Evolutionary conservation across 2,797 vertebrate species (phyloP).

Genomic region (Sebastes cheni): DNA sequence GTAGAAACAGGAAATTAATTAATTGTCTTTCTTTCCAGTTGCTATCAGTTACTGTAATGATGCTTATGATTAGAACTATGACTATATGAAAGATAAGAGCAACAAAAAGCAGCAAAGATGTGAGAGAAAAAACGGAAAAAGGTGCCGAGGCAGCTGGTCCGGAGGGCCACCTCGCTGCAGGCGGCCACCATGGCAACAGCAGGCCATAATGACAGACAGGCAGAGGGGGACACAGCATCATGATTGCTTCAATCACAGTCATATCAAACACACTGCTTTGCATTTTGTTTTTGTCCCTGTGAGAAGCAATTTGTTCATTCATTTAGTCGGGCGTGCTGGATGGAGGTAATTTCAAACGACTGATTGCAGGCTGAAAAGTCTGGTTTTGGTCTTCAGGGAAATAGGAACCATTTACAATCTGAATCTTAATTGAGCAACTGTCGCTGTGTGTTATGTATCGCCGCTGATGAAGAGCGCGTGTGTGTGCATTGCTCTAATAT

Average conservation of each 20-base stretch:
- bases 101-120: neutral
- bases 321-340: constrained; percentile 3
- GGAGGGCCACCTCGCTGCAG: constrained; percentile 5
- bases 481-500: constrained; percentile 5
- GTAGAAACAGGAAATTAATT: neutral
- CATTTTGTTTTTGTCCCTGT: constrained; percentile 35
- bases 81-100: neutral
- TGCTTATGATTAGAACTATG: neutral
- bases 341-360: constrained; percentile 48
- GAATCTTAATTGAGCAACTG: constrained; percentile 49
- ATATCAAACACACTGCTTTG: constrained; percentile 48
- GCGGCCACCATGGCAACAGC: constrained; percentile 50
- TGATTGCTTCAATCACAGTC: constrained; percentile 44
- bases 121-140: neutral
- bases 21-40: neutral
- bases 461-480: constrained; percentile 9
- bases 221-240: neutral
- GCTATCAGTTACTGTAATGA: neutral
- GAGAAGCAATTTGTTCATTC: constrained; percentile 52
- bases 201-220: constrained; percentile 17
- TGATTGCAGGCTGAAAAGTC: constrained; percentile 53
- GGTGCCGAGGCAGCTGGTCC: neutral
- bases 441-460: constrained; percentile 13
- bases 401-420: constrained; percentile 32
- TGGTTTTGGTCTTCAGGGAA: constrained; percentile 45